phyloP scores from a whole-genome alignment of 2,113 vertebrate species.

The Dendrocopos noguchii region DNA sequence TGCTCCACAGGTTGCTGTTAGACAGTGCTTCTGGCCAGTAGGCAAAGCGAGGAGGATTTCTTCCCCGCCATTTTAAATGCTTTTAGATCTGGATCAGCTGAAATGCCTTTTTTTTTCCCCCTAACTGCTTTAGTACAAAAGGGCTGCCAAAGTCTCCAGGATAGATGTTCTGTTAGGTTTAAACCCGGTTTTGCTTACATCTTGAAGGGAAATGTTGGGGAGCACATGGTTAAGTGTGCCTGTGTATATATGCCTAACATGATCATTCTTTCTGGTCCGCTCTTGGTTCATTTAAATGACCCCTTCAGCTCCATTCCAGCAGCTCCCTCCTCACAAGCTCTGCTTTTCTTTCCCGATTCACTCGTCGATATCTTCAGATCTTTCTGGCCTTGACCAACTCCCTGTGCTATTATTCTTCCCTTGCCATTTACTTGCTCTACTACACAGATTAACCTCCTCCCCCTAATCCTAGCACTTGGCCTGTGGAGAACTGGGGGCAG shows the following conservation, averaged over 20 bases:
- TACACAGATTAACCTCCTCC: background rate
- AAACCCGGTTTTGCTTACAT: background rate
- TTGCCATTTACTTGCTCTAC: background rate
- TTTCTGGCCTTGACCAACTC: background rate
- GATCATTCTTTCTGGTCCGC: background rate
- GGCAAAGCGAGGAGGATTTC: background rate
- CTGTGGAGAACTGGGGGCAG: background rate
- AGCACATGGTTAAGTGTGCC: background rate
- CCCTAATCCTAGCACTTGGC: background rate
- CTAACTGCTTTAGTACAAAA: background rate
- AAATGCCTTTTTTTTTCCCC: background rate
- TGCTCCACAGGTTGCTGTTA: background rate
- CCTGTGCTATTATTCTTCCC: background rate
- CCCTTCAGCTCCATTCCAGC: background rate
- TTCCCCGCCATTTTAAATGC: background rate
- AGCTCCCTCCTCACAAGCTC: background rate
- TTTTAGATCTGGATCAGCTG: background rate
- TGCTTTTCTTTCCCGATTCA: background rate
- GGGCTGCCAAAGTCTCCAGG: background rate
- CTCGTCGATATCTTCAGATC: background rate
- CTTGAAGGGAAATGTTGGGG: background rate
- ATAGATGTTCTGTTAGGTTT: background rate
- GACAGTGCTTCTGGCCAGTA: background rate
- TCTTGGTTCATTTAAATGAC: background rate
- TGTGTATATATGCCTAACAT: background rate